Evolutionary conservation across 2,113 vertebrate species (phyloP).

Genomic region (Lycaon pictus): DNA sequence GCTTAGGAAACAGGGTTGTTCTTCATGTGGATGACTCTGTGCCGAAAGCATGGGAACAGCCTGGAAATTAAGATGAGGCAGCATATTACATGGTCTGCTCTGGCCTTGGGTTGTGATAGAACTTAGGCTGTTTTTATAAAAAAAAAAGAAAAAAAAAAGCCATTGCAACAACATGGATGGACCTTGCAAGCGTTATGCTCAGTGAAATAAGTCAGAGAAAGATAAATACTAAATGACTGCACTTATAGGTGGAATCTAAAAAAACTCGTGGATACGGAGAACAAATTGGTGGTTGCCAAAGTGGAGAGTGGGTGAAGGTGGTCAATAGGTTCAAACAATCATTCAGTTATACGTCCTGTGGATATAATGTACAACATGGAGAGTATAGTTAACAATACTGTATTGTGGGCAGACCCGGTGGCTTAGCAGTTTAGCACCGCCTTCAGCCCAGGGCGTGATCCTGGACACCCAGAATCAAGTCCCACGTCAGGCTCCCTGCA

Average conservation of each 20-base stretch:
- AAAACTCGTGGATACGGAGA: background rate
- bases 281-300: background rate
- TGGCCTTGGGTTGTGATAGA: no score
- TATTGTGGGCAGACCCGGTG: background rate
- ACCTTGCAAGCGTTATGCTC: background rate
- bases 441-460: no score
- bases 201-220: background rate
- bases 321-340: background rate
- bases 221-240: background rate
- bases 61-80: no score
- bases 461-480: no score
- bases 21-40: no score
- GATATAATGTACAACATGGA: background rate
- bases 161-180: background rate
- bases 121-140: no score
- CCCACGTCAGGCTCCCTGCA: no score
- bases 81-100: no score
- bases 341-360: background rate
- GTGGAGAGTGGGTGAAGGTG: background rate
- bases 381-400: background rate
- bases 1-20: no score
- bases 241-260: background rate
- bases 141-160: no score
- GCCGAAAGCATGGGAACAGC: no score
- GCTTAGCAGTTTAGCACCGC: no score